Evolutionary conservation across 2,888 invertebrate genomes (phyloP).

Genomic region (Ischnus inquisitorius): DNA sequence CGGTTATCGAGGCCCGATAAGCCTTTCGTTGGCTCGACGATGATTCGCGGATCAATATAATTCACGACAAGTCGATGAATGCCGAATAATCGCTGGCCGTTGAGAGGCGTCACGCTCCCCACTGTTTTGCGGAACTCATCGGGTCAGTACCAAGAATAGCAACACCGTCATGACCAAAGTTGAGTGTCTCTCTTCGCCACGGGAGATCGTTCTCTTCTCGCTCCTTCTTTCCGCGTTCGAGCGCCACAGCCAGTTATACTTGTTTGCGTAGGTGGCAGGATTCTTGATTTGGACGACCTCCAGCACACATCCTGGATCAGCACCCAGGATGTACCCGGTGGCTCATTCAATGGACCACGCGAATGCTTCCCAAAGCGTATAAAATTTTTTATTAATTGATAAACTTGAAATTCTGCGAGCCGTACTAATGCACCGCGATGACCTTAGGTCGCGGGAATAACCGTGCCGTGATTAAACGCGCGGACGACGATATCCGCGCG

Average conservation of each 20-base stretch:
- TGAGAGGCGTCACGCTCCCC: constrained; percentile 5
- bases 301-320: constrained; percentile 55
- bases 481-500: constrained; percentile 45
- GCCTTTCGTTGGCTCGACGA: background rate
- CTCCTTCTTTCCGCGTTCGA: constrained; percentile 33
- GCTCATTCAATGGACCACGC: background rate
- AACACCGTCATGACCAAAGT: constrained; percentile 46
- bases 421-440: constrained; percentile 23
- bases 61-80: background rate
- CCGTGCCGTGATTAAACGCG: constrained; percentile 55
- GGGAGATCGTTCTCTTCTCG: constrained; percentile 26
- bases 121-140: constrained; percentile 28
- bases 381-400: background rate
- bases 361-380: background rate
- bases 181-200: constrained; percentile 34
- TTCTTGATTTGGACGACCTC: constrained; percentile 59
- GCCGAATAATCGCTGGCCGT: background rate
- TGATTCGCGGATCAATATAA: background rate
- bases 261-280: constrained; percentile 59
- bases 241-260: constrained; percentile 49
- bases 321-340: constrained; percentile 31
- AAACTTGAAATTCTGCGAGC: background rate
- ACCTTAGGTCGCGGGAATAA: constrained; percentile 41
- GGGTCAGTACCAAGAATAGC: constrained; percentile 30
- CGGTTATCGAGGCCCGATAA: background rate